Evolutionary conservation across 1,140 invertebrate species (phyloP).

Genomic region (Drosophila truncata): DNA sequence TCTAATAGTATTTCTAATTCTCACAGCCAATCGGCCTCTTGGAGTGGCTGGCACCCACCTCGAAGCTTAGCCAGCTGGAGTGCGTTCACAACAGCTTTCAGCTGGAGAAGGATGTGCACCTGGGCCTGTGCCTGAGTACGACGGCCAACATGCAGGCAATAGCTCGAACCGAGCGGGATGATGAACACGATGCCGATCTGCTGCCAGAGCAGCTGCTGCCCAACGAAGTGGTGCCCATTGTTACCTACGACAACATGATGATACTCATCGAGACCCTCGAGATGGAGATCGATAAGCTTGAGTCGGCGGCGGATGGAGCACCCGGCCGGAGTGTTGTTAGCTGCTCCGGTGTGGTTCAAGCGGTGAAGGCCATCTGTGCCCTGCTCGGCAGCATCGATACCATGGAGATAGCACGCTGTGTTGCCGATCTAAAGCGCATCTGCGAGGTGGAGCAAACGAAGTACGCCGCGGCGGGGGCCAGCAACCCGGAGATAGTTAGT

Average conservation of each 20-base stretch:
- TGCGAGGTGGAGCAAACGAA: constrained; percentile 86
- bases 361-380: constrained; percentile 96
- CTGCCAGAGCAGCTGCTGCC: constrained; percentile 91
- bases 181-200: constrained; percentile 89
- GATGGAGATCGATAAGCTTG: constrained; percentile 91
- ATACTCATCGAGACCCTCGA: constrained; percentile 94
- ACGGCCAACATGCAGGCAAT: constrained; percentile 86
- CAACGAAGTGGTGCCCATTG: constrained; percentile 88
- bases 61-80: constrained; percentile 93
- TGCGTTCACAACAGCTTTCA: constrained; percentile 98
- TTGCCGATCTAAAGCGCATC: constrained; percentile 90
- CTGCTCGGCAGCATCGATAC: constrained; percentile 95
- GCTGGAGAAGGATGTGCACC: constrained; percentile 94
- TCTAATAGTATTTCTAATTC: neutral
- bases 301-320: constrained; percentile 88
- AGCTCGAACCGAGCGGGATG: constrained; percentile 89
- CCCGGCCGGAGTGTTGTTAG: constrained; percentile 86
- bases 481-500: constrained; percentile 84
- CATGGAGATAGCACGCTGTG: constrained; percentile 91
- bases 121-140: constrained; percentile 90
- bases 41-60: constrained; percentile 86
- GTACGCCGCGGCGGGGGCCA: constrained; percentile 52
- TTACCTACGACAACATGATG: constrained; percentile 91
- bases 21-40: constrained; percentile 76
- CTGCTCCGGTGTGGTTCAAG: constrained; percentile 90